Evolutionary conservation across 1,140 invertebrate species (phyloP).

Genomic region (Leptinotarsa lineolata): DNA sequence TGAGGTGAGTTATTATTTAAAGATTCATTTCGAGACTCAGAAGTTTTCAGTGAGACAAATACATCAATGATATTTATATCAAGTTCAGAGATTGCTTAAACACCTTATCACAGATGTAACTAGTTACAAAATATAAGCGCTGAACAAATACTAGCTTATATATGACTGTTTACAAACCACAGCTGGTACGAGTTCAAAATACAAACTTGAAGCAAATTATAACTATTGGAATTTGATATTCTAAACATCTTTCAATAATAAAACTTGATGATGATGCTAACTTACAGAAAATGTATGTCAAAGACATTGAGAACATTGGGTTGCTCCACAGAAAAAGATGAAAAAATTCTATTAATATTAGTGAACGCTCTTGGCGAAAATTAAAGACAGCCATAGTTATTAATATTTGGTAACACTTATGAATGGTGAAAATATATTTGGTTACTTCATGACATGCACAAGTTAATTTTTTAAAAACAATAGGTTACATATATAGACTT

Average conservation of each 20-base stretch:
- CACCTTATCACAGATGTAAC: too few species aligned
- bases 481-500: constrained; percentile 30
- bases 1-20: too few species aligned
- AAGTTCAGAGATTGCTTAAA: too few species aligned
- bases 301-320: constrained; percentile 29
- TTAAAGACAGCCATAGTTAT: constrained; percentile 50
- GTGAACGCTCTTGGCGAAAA: constrained; percentile 39
- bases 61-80: too few species aligned
- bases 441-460: constrained; percentile 40
- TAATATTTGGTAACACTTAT: constrained; percentile 48
- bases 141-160: not conserved
- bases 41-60: too few species aligned
- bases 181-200: not conserved
- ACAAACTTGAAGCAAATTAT: not conserved
- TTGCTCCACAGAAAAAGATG: constrained; percentile 29
- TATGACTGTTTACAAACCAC: not conserved
- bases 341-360: constrained; percentile 32
- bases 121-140: too few species aligned
- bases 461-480: constrained; percentile 36
- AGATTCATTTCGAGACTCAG: too few species aligned
- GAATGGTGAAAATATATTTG: constrained; percentile 52
- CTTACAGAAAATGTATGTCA: constrained; percentile 5
- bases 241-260: not conserved
- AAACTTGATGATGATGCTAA: not conserved
- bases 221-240: too few species aligned